Conservation (phyloP, 2,888 invertebrate species). For the Drosophila infuscata region DNA sequence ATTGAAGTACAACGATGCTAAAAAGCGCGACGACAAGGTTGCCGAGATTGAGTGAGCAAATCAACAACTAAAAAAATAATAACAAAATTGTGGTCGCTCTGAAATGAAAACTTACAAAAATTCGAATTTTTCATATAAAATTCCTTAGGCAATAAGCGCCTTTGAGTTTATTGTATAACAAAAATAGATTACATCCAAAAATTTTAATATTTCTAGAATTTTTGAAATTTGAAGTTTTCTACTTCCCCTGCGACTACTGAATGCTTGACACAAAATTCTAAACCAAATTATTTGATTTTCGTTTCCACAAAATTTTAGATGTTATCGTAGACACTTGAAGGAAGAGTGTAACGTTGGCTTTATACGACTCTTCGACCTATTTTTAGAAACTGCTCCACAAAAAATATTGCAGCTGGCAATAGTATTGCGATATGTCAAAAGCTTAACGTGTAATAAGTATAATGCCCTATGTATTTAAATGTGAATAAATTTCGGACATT, state of each 20-base stretch:
- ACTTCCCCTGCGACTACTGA: background rate
- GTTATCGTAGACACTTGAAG: conserved; percentile 47
- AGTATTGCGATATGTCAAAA: conserved; percentile 38
- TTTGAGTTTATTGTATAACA: background rate
- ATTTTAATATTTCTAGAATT: background rate
- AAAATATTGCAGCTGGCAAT: conserved; percentile 62
- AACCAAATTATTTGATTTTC: background rate
- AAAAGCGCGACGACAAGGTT: conserved; percentile 37
- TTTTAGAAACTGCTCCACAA: conserved; percentile 63
- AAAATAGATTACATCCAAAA: background rate
- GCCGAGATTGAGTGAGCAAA: conserved; percentile 47
- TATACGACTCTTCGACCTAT: conserved; percentile 62
- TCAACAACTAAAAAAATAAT: background rate
- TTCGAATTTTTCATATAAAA: background rate
- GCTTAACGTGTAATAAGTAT: conserved; percentile 52
- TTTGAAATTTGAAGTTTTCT: background rate
- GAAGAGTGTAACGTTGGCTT: conserved; percentile 71
- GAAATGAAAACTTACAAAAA: background rate
- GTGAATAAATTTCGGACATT: background rate
- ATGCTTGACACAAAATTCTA: background rate
- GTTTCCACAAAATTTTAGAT: conserved; percentile 31
- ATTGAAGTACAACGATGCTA: conserved; percentile 47
- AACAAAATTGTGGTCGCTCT: background rate
- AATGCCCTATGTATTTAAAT: background rate
- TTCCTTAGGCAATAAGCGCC: background rate